Percentiles rank a stretch among this genome's conserved stretches.
phyloP scores from a whole-genome alignment of 2,113 vertebrate species.

The Tachycineta bicolor region DNA sequence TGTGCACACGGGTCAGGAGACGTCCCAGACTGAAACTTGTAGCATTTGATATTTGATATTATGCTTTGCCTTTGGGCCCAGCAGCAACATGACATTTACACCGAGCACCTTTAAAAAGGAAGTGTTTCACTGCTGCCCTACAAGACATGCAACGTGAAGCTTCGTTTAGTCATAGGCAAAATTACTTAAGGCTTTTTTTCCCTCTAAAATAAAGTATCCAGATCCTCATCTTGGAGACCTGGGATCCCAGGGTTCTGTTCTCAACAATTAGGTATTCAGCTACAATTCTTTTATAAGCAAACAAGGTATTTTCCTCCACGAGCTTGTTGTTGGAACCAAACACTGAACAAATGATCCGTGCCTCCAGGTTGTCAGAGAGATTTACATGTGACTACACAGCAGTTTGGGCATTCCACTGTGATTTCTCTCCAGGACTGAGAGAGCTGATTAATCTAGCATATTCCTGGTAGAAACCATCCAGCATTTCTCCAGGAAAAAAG shows the following conservation, averaged over 20 bases:
- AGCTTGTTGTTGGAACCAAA: not conserved
- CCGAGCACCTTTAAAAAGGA: not conserved
- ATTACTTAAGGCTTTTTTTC: not conserved
- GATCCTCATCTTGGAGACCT: not conserved
- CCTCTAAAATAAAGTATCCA: not conserved
- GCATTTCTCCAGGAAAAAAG: not conserved
- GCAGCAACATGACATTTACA: constrained; percentile 27
- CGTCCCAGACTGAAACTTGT: not conserved
- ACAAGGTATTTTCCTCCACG: not conserved
- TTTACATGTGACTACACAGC: constrained; percentile 26
- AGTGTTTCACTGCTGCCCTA: not conserved
- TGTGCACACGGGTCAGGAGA: not conserved
- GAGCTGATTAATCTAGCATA: constrained; percentile 30
- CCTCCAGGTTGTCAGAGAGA: constrained; percentile 44
- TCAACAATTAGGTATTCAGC: not conserved
- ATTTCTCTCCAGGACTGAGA: not conserved
- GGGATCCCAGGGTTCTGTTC: not conserved
- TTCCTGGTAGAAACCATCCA: not conserved
- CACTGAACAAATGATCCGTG: not conserved
- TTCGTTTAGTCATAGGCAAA: not conserved
- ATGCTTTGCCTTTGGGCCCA: not conserved
- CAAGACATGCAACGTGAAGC: not conserved
- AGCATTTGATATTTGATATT: not conserved
- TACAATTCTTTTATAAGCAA: not conserved
- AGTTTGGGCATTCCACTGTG: constrained; percentile 20